Evolutionary conservation across 2,888 invertebrate species (phyloP).

Genomic region (Liodrosophila aerea): DNA sequence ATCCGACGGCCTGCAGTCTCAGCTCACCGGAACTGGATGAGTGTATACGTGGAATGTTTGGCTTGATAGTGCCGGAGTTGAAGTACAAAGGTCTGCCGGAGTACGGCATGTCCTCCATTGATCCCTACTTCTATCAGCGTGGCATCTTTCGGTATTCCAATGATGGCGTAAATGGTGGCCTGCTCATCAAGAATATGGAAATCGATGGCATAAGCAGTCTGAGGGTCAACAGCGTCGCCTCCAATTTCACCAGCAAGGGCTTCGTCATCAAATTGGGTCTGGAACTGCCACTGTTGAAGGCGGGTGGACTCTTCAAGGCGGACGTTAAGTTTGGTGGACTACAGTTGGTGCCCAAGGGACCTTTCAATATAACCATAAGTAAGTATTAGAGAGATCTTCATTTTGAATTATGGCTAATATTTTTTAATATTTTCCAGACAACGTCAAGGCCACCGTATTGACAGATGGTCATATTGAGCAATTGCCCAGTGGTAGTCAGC

Average conservation of each 20-base stretch:
- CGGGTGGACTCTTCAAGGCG: slow-evolving; percentile 86
- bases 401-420: too few species aligned
- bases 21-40: slow-evolving; percentile 85
- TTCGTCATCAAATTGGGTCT: slow-evolving; percentile 86
- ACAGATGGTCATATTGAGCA: slow-evolving; percentile 77
- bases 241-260: slow-evolving; percentile 84
- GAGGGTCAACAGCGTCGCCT: slow-evolving; percentile 84
- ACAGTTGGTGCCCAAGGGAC: slow-evolving; percentile 85
- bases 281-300: slow-evolving; percentile 84
- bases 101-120: slow-evolving; percentile 71
- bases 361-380: slow-evolving; percentile 86
- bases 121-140: slow-evolving; percentile 79
- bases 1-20: slow-evolving; percentile 83
- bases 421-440: slow-evolving; percentile 49
- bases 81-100: slow-evolving; percentile 68
- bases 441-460: slow-evolving; percentile 73
- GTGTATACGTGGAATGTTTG: slow-evolving; percentile 84
- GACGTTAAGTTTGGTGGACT: slow-evolving; percentile 86
- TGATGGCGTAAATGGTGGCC: slow-evolving; percentile 79
- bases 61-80: slow-evolving; percentile 82
- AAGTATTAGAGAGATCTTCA: slow-evolving; percentile 67
- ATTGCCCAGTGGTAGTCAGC: slow-evolving; percentile 61
- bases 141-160: slow-evolving; percentile 80
- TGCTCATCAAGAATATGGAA: slow-evolving; percentile 81
- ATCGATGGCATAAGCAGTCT: slow-evolving; percentile 84